These are phyloP conservation scores for Latrodectus hesperus DNA, from an alignment of 2,888 invertebrate genomes.

Conservation along the genomic window DNA sequence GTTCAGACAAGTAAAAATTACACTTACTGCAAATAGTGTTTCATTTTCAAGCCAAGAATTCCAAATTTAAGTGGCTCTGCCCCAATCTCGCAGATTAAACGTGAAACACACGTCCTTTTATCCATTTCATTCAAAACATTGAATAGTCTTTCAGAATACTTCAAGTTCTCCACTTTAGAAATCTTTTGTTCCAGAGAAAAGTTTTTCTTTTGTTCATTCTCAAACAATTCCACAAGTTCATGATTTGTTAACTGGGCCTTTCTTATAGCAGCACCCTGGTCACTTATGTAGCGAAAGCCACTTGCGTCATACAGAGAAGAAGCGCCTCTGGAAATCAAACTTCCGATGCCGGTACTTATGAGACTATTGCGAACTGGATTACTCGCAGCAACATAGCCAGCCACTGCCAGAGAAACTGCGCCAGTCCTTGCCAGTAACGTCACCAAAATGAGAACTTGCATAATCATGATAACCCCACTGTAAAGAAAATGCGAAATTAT, in stretches of 20 bases:
- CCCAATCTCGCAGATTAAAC: constrained; percentile 55
- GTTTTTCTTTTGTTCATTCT: neutral
- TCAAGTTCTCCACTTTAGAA: neutral
- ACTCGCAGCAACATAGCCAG: constrained; percentile 34
- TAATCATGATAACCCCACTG: too few species aligned
- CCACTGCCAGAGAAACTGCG: constrained; percentile 21
- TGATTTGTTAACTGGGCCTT: constrained; percentile 33
- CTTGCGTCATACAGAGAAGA: constrained; percentile 26
- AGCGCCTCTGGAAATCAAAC: constrained; percentile 4
- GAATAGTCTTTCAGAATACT: constrained; percentile 48
- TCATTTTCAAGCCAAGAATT: constrained; percentile 39
- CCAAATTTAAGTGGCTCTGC: constrained; percentile 35
- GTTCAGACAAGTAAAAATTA: neutral
- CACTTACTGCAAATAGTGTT: constrained; percentile 49
- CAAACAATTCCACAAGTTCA: constrained; percentile 21
- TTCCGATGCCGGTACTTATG: constrained; percentile 21
- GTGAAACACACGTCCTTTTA: constrained; percentile 42
- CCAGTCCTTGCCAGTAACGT: neutral
- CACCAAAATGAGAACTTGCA: neutral
- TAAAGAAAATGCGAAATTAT: too few species aligned
- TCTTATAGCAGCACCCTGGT: constrained; percentile 40
- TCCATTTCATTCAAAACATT: constrained; percentile 55
- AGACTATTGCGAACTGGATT: constrained; percentile 13
- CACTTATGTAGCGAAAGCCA: constrained; percentile 24
- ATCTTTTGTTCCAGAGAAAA: neutral